A percentile compares a stretch with the other conserved stretches of the same genome.
Conservation (phyloP, 2,113 vertebrate species). For the Paramormyrops kingsleyae region DNA sequence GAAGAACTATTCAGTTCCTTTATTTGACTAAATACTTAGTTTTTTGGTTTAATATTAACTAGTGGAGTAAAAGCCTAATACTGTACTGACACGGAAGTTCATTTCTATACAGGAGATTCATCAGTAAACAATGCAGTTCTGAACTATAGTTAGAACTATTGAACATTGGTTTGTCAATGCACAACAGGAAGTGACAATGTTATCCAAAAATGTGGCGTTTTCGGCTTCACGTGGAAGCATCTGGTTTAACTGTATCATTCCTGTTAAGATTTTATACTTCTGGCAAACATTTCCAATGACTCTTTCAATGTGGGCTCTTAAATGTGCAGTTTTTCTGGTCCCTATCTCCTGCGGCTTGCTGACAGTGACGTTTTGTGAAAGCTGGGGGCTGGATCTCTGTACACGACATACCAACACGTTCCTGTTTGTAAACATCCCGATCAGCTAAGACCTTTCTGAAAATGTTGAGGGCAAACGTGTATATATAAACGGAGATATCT, state of each 20-base stretch:
- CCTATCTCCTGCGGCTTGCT: background rate
- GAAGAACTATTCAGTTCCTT: background rate
- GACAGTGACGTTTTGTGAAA: background rate
- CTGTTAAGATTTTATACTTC: background rate
- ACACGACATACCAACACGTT: background rate
- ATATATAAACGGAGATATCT: background rate
- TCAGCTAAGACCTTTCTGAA: background rate
- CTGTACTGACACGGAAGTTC: background rate
- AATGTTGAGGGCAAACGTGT: background rate
- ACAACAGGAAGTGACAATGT: background rate
- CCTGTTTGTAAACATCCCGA: background rate
- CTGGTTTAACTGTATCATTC: background rate
- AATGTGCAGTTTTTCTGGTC: background rate
- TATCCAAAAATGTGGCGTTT: background rate
- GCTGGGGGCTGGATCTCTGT: background rate
- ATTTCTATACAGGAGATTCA: background rate
- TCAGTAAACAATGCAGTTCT: background rate
- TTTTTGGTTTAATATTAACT: background rate
- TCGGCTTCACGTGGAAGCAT: background rate
- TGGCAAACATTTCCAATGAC: background rate
- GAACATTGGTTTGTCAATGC: background rate
- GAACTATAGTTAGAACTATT: background rate
- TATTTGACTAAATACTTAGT: background rate
- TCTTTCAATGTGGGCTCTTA: background rate
- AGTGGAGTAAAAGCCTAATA: background rate